A percentile compares a stretch with the other conserved stretches of the same genome.
These are phyloP conservation scores for Podilymbus podiceps DNA, from an alignment of 2,113 vertebrate genomes.

Conservation along the genomic window DNA sequence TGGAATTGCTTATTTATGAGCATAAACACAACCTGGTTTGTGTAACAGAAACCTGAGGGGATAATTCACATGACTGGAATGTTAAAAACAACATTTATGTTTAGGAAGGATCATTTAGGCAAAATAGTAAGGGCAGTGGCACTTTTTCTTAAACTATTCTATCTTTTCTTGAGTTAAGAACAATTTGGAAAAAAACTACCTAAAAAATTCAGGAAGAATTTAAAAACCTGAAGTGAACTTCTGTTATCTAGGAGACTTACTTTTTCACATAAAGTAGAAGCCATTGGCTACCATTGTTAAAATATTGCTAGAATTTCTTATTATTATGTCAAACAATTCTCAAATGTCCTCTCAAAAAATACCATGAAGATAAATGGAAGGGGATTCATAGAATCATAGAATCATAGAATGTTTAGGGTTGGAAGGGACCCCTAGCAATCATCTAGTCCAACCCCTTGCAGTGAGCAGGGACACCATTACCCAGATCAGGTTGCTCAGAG, in stretches of 20 bases:
- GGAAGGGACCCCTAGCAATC: too few relatives aligned
- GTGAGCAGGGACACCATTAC: too few relatives aligned
- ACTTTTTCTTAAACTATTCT: background rate
- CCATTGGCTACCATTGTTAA: background rate
- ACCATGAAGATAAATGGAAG: background rate
- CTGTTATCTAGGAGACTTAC: background rate
- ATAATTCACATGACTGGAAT: conserved; percentile 23
- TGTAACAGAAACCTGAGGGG: conserved; percentile 4
- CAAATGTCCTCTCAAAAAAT: background rate
- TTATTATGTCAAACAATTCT: background rate
- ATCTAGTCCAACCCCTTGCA: too few relatives aligned
- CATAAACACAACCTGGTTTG: conserved; percentile 7
- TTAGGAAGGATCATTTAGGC: background rate
- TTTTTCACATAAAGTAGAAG: background rate
- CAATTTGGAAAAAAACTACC: background rate
- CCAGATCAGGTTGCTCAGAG: too few relatives aligned
- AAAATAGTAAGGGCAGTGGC: background rate
- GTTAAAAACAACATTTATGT: conserved; percentile 21
- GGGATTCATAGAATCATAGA: background rate
- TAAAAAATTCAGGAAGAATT: background rate
- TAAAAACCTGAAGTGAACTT: background rate
- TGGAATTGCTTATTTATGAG: conserved; percentile 64
- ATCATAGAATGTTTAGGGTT: too few relatives aligned
- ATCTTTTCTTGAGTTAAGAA: background rate
- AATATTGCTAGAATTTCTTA: background rate